Conservation (phyloP, 2,888 invertebrate genomes). For the Microctonus hyperodae region DNA sequence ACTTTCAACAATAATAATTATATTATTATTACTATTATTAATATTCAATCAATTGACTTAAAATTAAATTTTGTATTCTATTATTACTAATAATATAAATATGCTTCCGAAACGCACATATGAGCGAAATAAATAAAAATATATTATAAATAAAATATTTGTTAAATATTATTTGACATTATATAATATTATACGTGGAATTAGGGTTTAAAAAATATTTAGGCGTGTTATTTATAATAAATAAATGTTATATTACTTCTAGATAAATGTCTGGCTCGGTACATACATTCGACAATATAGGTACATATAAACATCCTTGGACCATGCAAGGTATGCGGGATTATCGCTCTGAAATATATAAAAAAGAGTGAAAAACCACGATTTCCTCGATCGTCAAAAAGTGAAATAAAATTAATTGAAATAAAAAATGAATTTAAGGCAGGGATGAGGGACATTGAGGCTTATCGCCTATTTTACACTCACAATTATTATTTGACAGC, state of each 20-base stretch:
- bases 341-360: constrained; percentile 39
- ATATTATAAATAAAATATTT: neutral
- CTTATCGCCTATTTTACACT: neutral
- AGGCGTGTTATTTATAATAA: constrained; percentile 45
- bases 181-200: neutral
- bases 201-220: constrained; percentile 10
- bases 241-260: constrained; percentile 50
- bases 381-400: constrained; percentile 5
- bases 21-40: too few species aligned
- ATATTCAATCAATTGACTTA: neutral
- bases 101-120: neutral
- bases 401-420: neutral
- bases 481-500: neutral
- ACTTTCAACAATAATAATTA: too few species aligned
- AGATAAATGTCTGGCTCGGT: constrained; percentile 50
- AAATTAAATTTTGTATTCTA: neutral
- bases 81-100: neutral
- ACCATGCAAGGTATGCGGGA: constrained; percentile 42
- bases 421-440: neutral
- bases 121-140: neutral
- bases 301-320: constrained; percentile 50
- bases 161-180: neutral
- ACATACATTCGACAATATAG: constrained; percentile 45
- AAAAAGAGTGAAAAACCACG: constrained; percentile 32
- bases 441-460: neutral